Percentiles rank a stretch among this genome's conserved stretches.
These are phyloP conservation scores for Poeciliopsis occidentalis DNA, from an alignment of 2,113 vertebrate species.

Conservation along the genomic window DNA sequence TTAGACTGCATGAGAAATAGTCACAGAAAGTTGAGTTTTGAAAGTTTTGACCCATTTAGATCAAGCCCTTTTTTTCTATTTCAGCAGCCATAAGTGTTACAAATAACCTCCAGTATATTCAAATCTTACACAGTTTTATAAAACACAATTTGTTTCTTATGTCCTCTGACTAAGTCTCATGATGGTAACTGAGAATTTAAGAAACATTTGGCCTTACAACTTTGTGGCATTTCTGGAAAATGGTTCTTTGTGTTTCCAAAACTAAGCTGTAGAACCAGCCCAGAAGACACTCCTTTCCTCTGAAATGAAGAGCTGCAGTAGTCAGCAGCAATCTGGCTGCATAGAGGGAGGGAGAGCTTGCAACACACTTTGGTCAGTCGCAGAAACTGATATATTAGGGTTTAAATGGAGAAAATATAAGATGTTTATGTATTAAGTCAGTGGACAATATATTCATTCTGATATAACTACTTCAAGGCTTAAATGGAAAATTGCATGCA, in stretches of 20 bases:
- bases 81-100: background rate
- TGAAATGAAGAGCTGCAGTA: constrained; percentile 18
- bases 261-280: constrained; percentile 54
- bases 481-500: no score
- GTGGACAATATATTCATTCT: no score
- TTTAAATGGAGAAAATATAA: no score
- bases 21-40: background rate
- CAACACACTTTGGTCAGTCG: background rate
- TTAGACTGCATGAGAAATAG: background rate
- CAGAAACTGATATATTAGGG: background rate
- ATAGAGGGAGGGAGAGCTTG: background rate
- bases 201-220: background rate
- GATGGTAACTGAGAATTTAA: background rate
- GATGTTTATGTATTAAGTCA: no score
- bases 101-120: constrained; percentile 4
- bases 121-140: background rate
- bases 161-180: background rate
- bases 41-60: no score
- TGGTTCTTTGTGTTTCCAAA: constrained; percentile 31
- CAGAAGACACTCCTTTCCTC: constrained; percentile 49
- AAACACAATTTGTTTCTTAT: background rate
- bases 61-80: background rate
- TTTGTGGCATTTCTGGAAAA: background rate
- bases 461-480: no score
- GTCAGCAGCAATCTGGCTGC: constrained; percentile 14